Evolutionary conservation across 2,797 vertebrate genomes (phyloP).

Genomic region (Trichosurus vulpecula): DNA sequence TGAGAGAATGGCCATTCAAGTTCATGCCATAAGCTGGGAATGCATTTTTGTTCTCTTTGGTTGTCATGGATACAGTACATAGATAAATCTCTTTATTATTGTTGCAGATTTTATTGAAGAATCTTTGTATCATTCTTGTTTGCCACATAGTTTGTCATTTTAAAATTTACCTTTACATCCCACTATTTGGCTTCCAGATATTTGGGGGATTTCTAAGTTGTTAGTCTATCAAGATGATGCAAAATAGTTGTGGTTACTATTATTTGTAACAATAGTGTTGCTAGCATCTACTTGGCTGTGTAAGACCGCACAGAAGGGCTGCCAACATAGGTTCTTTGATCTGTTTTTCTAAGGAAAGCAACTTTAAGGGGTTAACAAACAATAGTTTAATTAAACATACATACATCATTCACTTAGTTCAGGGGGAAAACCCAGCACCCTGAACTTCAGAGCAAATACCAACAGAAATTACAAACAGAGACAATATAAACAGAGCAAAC

Average conservation of each 20-base stretch:
- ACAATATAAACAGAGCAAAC: too few relatives aligned
- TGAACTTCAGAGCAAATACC: too few relatives aligned
- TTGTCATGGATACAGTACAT: background rate
- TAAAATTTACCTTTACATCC: background rate
- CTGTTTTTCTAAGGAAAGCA: too few relatives aligned
- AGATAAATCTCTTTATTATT: background rate
- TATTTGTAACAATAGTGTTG: too few relatives aligned
- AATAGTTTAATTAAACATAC: too few relatives aligned
- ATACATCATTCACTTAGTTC: too few relatives aligned
- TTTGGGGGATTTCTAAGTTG: background rate
- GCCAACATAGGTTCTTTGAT: too few relatives aligned
- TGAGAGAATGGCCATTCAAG: background rate
- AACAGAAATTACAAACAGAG: too few relatives aligned
- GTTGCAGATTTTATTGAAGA: background rate
- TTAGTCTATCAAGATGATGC: background rate
- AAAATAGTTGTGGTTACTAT: background rate
- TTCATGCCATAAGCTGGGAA: background rate
- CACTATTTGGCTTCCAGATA: background rate
- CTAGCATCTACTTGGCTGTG: too few relatives aligned
- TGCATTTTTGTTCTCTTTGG: background rate
- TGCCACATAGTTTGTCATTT: background rate
- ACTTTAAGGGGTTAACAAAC: too few relatives aligned
- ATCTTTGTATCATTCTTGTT: background rate
- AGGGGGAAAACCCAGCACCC: too few relatives aligned
- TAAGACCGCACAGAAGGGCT: too few relatives aligned